Conservation (phyloP, 2,797 vertebrate genomes). For the Liparis tanakae region DNA sequence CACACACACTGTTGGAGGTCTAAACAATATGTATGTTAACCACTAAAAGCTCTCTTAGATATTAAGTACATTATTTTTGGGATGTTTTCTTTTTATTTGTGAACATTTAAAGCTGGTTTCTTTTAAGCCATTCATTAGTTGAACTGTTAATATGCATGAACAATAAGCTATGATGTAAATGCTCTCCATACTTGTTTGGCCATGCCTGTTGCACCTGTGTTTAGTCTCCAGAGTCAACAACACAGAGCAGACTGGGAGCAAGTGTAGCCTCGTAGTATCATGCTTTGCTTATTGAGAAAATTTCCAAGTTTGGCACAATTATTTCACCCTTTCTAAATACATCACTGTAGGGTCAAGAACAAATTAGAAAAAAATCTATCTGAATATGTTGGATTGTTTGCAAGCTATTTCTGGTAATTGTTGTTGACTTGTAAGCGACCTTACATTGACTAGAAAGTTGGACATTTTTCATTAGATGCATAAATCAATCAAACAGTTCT, state of each 20-base stretch:
- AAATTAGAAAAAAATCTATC: neutral
- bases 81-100: neutral
- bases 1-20: neutral
- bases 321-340: neutral
- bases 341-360: neutral
- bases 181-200: neutral
- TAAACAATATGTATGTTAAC: slow-evolving; percentile 4
- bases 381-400: neutral
- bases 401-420: neutral
- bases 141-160: neutral
- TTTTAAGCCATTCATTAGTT: neutral
- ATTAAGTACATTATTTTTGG: slow-evolving; percentile 9
- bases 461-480: neutral
- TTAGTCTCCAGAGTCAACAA: neutral
- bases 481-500: neutral
- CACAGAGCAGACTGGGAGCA: neutral
- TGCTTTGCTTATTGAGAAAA: neutral
- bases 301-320: neutral
- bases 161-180: slow-evolving; percentile 7
- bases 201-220: neutral
- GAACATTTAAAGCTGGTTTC: slow-evolving; percentile 1
- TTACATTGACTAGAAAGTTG: neutral
- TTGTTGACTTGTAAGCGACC: neutral
- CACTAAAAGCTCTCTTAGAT: slow-evolving; percentile 8
- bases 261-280: neutral